These are phyloP conservation scores for Asarcornis scutulata DNA, from an alignment of 2,113 vertebrate species.

Conservation along the genomic window DNA sequence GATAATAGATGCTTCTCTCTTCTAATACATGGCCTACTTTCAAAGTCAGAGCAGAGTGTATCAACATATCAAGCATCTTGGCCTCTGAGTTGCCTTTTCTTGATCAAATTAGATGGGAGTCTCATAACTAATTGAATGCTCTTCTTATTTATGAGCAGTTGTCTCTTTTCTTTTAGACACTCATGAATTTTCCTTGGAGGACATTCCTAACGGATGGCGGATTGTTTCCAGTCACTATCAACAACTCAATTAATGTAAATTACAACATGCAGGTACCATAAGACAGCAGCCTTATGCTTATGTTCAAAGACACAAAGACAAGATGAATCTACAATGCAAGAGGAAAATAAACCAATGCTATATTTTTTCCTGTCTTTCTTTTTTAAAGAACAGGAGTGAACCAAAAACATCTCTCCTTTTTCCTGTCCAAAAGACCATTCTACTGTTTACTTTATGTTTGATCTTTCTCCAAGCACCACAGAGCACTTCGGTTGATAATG, in stretches of 20 bases:
- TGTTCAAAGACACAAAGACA: neutral
- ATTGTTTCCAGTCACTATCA: conserved; percentile 70
- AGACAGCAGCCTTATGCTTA: neutral
- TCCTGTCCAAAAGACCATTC: neutral
- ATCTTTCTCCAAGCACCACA: neutral
- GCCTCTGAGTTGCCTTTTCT: neutral
- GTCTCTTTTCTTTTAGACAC: conserved; percentile 64
- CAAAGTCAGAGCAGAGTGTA: neutral
- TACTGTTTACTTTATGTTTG: neutral
- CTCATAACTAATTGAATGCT: neutral
- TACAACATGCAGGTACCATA: conserved; percentile 78
- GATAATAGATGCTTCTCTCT: neutral
- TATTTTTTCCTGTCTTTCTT: neutral
- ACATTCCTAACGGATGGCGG: conserved; percentile 73
- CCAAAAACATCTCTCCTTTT: neutral
- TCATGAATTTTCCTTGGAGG: conserved; percentile 79
- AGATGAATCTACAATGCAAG: neutral
- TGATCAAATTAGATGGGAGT: neutral
- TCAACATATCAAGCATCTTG: neutral
- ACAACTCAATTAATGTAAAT: conserved; percentile 74
- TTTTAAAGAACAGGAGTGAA: neutral
- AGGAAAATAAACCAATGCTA: neutral
- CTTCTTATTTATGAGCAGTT: neutral
- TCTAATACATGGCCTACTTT: neutral
- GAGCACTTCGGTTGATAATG: neutral